phyloP scores from a whole-genome alignment of 2,113 vertebrate species.

The Phycodurus eques region DNA sequence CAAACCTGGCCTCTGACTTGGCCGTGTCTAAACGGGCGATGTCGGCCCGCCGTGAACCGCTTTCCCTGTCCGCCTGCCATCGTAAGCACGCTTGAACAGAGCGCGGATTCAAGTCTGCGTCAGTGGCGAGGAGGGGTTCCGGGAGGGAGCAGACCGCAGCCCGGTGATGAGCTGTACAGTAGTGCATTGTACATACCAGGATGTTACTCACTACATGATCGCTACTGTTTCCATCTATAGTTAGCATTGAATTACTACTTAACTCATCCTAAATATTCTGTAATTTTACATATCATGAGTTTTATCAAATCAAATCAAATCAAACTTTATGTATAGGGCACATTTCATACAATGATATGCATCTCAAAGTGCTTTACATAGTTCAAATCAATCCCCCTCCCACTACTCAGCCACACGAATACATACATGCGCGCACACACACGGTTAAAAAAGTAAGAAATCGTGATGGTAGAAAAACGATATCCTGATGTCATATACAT shows the following conservation, averaged over 20 bases:
- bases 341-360: too few species aligned
- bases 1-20: conserved; percentile 20
- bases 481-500: not conserved
- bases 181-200: conserved; percentile 34
- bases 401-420: too few species aligned
- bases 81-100: conserved; percentile 50
- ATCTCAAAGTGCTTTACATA: too few species aligned
- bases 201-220: not conserved
- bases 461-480: not conserved
- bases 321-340: too few species aligned
- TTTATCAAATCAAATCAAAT: not conserved
- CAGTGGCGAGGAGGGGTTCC: conserved; percentile 43
- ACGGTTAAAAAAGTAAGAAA: too few species aligned
- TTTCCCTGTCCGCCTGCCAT: conserved; percentile 52
- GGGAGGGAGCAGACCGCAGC: conserved; percentile 45
- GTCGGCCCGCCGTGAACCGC: conserved; percentile 33
- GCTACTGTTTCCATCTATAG: conserved; percentile 31
- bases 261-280: not conserved
- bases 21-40: conserved; percentile 21
- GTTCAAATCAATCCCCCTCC: too few species aligned
- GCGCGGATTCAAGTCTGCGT: conserved; percentile 53
- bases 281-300: not conserved
- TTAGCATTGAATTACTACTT: conserved; percentile 12
- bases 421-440: too few species aligned
- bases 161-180: conserved; percentile 41